Base-by-base conservation (phyloP, 2,113 vertebrate species). In the Limnothrissa miodon region DNA sequence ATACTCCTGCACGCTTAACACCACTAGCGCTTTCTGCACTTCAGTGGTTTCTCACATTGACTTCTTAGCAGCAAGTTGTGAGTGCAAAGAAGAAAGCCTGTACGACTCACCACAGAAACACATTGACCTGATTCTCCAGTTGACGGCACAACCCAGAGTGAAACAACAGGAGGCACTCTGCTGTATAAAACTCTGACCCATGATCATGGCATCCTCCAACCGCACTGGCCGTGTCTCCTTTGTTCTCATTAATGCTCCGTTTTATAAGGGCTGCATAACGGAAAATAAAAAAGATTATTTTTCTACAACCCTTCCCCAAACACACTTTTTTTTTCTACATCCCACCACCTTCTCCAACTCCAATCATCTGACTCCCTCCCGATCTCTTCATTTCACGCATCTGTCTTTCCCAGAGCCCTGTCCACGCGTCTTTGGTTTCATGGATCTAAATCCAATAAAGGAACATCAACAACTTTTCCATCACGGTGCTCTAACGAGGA, bases 361-460 rank as follows among this genome's bases (percentile, higher is more conserved):
- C 3, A 23, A 56, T 19, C 21, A 56, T 56, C 51, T 6, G 21
- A 56, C 51, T 19, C 21, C 21, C 21, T 19, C 15, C 70, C 53
- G 42, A 36, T 51, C 42, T 44, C 79, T 59, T 83, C 44, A 53
- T 83, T 86, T 81, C 66, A 70, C 44, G 66, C 29, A 5, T 13
- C 13, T 42, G 3, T 1, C 66, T 36, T 36, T 36, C 66, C 66
- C 66, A 74, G 51, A 56, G 51, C 19, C 80, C 85, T n/a, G 79
- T 84, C 83, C 36, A 19, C 2, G 59, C 33, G 13, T 87, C 83
- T 92, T 90, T 86, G 62, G 89, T 94, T 95, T 93, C 92, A 92
- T 39, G 1, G 85, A 82, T 87, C 90, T 90, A 93, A 94, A 94
- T 93, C 90, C 86, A 93, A 94, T 94, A 90, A n/a, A 94, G 82